Conservation (phyloP, 2,113 vertebrate genomes). For the Orycteropus afer region DNA sequence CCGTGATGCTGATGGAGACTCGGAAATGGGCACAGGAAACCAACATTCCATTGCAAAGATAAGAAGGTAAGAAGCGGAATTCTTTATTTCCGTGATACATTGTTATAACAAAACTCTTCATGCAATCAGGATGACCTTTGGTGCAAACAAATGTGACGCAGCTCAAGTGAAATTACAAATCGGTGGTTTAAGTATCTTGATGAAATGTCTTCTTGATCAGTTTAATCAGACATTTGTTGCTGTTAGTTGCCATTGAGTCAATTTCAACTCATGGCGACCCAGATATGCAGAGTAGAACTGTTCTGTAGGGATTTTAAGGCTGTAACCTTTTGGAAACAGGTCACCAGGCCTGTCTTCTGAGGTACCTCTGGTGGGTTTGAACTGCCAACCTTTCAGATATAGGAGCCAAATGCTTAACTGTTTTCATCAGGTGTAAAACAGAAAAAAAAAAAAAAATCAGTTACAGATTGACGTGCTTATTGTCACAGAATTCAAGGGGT, state of each 20-base stretch:
- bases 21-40: neutral
- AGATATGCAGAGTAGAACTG: too few species aligned
- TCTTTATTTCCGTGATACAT: conserved; percentile 42
- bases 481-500: conserved; percentile 21
- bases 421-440: neutral
- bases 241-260: too few species aligned
- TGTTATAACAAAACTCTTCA: neutral
- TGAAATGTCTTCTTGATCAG: conserved; percentile 40
- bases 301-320: too few species aligned
- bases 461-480: conserved; percentile 7
- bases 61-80: conserved; percentile 23
- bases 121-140: neutral
- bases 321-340: too few species aligned
- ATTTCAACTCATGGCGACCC: too few species aligned
- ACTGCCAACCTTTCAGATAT: too few species aligned
- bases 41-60: neutral
- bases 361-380: too few species aligned
- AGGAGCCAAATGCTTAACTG: neutral
- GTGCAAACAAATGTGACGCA: conserved; percentile 1
- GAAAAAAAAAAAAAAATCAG: neutral
- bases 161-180: conserved; percentile 48
- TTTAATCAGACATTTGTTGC: neutral
- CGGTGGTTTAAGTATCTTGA: conserved; percentile 9
- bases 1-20: neutral
- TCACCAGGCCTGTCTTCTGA: too few species aligned